A percentile compares a stretch with the other conserved stretches of the same genome.
phyloP scores from a whole-genome alignment of 2,888 invertebrate genomes.

The Cylindroiulus punctatus region DNA sequence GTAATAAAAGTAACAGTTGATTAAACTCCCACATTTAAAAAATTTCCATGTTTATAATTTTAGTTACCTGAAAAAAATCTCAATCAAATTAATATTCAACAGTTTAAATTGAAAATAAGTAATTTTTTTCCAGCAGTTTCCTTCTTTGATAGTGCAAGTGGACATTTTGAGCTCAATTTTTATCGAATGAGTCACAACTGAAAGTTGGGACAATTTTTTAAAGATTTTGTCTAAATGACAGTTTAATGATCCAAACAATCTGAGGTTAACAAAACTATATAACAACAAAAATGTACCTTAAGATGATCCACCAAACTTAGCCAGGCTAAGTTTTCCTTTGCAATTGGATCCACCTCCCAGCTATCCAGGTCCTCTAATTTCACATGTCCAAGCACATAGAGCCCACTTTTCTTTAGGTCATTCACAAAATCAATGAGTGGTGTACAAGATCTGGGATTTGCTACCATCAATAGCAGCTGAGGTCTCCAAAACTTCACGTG shows the following conservation, averaged over 20 bases:
- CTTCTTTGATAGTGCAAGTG: too few relatives aligned
- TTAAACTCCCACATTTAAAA: neutral
- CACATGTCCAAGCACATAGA: conserved; percentile 89
- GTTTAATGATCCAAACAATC: neutral
- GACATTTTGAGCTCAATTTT: too few relatives aligned
- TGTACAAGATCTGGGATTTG: conserved; percentile 88
- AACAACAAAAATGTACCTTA: conserved; percentile 71
- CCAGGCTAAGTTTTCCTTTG: conserved; percentile 88
- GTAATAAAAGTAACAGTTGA: neutral
- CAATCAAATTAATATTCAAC: too few relatives aligned
- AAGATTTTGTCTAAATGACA: too few relatives aligned
- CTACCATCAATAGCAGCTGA: conserved; percentile 91
- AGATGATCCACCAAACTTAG: conserved; percentile 92
- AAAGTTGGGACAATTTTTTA: too few relatives aligned
- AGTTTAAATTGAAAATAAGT: too few relatives aligned
- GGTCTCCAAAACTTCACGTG: conserved; percentile 99
- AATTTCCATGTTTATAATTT: too few relatives aligned
- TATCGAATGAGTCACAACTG: too few relatives aligned
- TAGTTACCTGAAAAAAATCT: too few relatives aligned
- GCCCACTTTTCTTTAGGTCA: conserved; percentile 90
- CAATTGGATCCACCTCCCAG: conserved; percentile 74
- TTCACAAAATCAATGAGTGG: conserved; percentile 97
- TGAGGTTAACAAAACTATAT: too few relatives aligned
- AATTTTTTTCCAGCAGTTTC: too few relatives aligned
- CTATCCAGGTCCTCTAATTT: conserved; percentile 71